These are phyloP conservation scores for Hermaeophaga mercurialis DNA, from an alignment of 2,888 invertebrate genomes.

Conservation along the genomic window DNA sequence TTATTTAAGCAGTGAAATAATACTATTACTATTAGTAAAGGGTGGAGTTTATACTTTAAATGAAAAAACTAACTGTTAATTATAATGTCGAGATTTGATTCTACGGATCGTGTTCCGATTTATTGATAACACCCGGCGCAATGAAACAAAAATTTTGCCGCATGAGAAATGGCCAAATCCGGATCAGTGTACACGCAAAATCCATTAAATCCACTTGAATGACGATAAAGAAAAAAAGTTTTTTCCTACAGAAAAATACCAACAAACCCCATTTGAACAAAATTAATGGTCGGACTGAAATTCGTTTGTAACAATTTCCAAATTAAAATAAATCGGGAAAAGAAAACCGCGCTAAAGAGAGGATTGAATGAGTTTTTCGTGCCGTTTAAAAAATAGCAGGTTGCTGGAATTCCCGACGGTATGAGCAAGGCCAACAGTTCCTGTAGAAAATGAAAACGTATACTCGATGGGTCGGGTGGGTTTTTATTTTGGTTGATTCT, in stretches of 20 bases:
- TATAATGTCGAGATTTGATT: too few relatives aligned
- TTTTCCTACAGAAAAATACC: slow-evolving; percentile 27
- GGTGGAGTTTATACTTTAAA: too few relatives aligned
- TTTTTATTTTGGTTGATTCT: too few relatives aligned
- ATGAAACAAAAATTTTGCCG: slow-evolving; percentile 4
- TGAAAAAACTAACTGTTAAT: too few relatives aligned
- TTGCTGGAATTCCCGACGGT: too few relatives aligned
- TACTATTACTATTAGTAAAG: too few relatives aligned
- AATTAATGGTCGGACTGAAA: slow-evolving; percentile 36
- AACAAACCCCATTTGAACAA: slow-evolving; percentile 33
- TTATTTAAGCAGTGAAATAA: too few relatives aligned
- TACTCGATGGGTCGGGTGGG: too few relatives aligned
- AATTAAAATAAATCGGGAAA: slow-evolving; percentile 43
- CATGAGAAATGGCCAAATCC: slow-evolving; percentile 9
- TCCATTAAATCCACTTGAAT: slow-evolving; percentile 30
- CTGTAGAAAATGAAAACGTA: too few relatives aligned
- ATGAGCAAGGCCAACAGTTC: too few relatives aligned
- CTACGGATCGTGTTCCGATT: too few relatives aligned
- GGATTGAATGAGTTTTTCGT: slow-evolving; percentile 38
- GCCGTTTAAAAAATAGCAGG: slow-evolving; percentile 40
- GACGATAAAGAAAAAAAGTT: slow-evolving; percentile 15
- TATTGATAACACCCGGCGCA: too few relatives aligned
- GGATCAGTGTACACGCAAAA: slow-evolving; percentile 26
- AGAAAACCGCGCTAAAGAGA: slow-evolving; percentile 42
- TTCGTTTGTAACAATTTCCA: slow-evolving; percentile 37